Evolutionary conservation across 2,113 vertebrate genomes (phyloP).

Genomic region (Hypanus sabinus): DNA sequence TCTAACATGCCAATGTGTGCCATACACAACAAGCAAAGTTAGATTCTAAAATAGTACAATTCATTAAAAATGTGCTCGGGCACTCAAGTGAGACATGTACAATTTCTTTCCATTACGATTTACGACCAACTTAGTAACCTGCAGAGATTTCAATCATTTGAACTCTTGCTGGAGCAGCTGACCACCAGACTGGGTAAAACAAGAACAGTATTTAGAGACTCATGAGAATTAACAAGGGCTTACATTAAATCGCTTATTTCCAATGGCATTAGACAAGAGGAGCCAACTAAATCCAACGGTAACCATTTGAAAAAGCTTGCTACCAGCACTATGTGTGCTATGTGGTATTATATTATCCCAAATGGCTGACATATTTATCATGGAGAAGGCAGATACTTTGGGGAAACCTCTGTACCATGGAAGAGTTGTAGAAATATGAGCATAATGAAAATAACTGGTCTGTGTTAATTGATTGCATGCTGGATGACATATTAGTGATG

Average conservation of each 20-base stretch:
- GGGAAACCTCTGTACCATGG: background rate
- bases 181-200: background rate
- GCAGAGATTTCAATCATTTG: background rate
- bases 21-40: background rate
- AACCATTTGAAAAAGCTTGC: background rate
- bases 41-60: background rate
- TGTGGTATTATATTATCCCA: background rate
- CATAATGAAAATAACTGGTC: background rate
- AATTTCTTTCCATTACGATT: constrained; percentile 1
- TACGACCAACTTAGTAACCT: background rate
- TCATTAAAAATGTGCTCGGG: background rate
- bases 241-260: background rate
- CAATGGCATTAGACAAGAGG: background rate
- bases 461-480: background rate
- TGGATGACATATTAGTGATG: background rate
- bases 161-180: background rate
- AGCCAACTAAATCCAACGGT: background rate
- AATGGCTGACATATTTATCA: background rate
- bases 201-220: background rate
- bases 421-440: background rate
- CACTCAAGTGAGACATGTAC: background rate
- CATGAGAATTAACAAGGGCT: background rate
- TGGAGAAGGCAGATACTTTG: background rate
- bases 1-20: background rate
- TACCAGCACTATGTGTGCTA: background rate